phyloP scores from a whole-genome alignment of 2,888 invertebrate genomes.

The Axea sp. region DNA sequence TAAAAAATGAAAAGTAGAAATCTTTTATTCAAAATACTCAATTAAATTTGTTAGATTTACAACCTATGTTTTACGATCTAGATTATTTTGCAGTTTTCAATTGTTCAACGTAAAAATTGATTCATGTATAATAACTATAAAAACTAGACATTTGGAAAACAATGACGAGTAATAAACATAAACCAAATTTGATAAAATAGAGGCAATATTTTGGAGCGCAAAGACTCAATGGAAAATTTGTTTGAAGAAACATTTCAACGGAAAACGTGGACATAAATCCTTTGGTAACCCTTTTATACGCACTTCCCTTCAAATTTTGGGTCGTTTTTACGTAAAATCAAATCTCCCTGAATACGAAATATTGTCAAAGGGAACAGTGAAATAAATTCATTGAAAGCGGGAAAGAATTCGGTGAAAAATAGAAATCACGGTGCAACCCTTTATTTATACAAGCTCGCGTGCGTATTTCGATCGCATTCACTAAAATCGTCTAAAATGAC shows the following conservation, averaged over 20 bases:
- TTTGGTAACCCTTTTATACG: constrained; percentile 39
- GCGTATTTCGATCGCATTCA: constrained; percentile 58
- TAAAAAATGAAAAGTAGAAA: no score
- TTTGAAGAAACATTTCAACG: constrained; percentile 39
- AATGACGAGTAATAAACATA: no score
- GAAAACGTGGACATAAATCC: constrained; percentile 44
- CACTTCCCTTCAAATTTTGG: constrained; percentile 42
- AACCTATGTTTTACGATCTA: no score
- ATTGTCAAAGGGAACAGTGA: constrained; percentile 40
- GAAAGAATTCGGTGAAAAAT: constrained; percentile 44
- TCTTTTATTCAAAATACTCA: no score
- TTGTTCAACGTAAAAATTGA: no score
- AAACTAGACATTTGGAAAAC: no score
- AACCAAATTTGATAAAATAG: no score
- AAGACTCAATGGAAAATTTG: constrained; percentile 1
- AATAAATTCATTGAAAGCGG: constrained; percentile 44
- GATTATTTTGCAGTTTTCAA: no score
- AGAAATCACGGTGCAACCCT: constrained; percentile 72
- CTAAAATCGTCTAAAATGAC: constrained; percentile 60
- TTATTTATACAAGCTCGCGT: constrained; percentile 75
- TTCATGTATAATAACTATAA: no score
- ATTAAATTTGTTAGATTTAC: no score
- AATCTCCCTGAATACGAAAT: constrained; percentile 50
- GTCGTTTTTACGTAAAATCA: constrained; percentile 58
- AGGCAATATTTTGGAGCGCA: constrained; percentile 24